Conservation (phyloP, 2,888 invertebrate genomes). For the Limnephilus auricula region DNA sequence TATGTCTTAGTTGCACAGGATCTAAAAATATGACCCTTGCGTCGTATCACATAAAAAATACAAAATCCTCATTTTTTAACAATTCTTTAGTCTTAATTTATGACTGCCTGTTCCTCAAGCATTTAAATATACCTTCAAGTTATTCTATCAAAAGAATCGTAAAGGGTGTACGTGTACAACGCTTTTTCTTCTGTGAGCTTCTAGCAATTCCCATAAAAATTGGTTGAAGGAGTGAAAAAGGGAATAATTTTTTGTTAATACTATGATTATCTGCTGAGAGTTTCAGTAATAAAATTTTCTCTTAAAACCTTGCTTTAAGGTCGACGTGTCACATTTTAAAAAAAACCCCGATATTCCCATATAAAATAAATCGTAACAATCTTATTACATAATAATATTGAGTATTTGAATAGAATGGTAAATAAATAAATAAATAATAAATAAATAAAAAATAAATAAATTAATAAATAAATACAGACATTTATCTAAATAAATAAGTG, state of each 20-base stretch:
- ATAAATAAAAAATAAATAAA: too few relatives aligned
- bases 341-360: too few relatives aligned
- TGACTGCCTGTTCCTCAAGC: background rate
- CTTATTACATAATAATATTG: too few relatives aligned
- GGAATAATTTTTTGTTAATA: background rate
- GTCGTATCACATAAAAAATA: background rate
- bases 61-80: background rate
- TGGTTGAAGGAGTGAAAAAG: background rate
- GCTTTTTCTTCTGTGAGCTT: background rate
- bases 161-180: background rate
- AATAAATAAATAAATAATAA: too few relatives aligned
- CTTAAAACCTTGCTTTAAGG: too few relatives aligned
- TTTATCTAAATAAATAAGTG: too few relatives aligned
- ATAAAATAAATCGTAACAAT: too few relatives aligned
- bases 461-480: too few relatives aligned
- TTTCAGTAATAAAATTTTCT: background rate
- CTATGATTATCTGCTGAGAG: background rate
- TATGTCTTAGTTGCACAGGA: background rate
- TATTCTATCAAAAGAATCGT: slow-evolving; percentile 22
- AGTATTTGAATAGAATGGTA: too few relatives aligned
- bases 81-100: background rate
- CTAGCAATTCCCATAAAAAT: background rate
- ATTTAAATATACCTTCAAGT: background rate
- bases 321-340: too few relatives aligned
- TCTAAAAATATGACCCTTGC: background rate